Percentiles rank a stretch among this genome's conserved stretches.
phyloP scores from a whole-genome alignment of 2,113 vertebrate species.

The Polyodon spathula region DNA sequence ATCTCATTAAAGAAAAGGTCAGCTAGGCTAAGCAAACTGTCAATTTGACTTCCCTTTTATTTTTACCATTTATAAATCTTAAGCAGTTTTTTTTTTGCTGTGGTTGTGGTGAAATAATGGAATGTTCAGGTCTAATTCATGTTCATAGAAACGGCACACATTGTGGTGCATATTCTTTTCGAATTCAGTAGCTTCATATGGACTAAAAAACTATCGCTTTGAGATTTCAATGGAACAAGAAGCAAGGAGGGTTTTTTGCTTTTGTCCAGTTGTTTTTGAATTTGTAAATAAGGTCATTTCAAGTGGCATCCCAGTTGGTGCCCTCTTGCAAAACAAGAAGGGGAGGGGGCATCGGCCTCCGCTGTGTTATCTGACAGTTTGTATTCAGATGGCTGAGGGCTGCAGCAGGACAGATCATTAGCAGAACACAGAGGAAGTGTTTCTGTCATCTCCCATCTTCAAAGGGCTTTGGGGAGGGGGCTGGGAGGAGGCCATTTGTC shows the following conservation, averaged over 20 bases:
- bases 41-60: no score
- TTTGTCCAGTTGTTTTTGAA: constrained; percentile 28
- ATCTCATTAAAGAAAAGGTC: no score
- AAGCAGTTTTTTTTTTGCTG: no score
- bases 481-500: constrained; percentile 25
- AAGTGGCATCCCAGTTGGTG: constrained; percentile 21
- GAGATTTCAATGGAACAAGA: no score
- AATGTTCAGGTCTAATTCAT: no score
- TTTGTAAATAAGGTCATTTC: constrained; percentile 25
- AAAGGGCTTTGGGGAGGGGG: constrained; percentile 23
- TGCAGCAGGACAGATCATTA: constrained; percentile 13
- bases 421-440: constrained; percentile 26
- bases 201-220: no score
- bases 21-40: no score
- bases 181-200: no score
- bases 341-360: constrained; percentile 24
- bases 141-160: no score
- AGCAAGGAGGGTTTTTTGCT: constrained; percentile 18
- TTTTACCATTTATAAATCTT: no score
- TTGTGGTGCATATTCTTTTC: no score
- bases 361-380: constrained; percentile 23
- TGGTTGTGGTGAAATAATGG: no score
- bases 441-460: constrained; percentile 29
- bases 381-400: constrained; percentile 21
- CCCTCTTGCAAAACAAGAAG: constrained; percentile 31